Conservation (phyloP, 2,113 vertebrate genomes). For the Sinocyclocheilus anshuiensis region DNA sequence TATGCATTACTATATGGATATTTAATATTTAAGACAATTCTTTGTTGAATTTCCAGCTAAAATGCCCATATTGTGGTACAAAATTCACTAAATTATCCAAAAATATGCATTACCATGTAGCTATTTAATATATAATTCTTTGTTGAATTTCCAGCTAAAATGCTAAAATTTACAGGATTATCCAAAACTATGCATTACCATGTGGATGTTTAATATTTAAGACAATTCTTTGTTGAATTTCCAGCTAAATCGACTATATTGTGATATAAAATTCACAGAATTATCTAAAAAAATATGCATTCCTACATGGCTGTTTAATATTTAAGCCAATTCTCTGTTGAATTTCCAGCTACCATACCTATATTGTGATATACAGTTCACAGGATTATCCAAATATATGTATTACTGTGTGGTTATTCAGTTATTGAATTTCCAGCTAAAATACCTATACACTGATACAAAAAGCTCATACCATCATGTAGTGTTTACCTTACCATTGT, state of each 20-base stretch:
- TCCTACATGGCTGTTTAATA: no score
- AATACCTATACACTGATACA: neutral
- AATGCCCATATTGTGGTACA: neutral
- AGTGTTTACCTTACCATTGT: neutral
- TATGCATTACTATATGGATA: no score
- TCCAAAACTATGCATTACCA: neutral
- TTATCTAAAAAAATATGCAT: neutral
- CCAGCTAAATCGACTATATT: neutral
- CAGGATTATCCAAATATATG: neutral
- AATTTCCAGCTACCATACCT: neutral
- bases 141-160: neutral
- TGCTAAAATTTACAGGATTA: neutral
- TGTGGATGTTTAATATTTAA: neutral
- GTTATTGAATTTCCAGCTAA: neutral
- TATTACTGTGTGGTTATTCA: neutral
- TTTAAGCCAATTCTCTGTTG: neutral
- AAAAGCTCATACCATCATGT: neutral
- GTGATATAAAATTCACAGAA: neutral
- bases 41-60: neutral
- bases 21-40: neutral
- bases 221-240: neutral
- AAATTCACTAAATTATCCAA: neutral
- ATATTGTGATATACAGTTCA: neutral
- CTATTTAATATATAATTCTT: neutral
- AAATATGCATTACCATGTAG: neutral